Conservation (phyloP, 2,888 invertebrate genomes). For the Sceliomorpha sp. region DNA sequence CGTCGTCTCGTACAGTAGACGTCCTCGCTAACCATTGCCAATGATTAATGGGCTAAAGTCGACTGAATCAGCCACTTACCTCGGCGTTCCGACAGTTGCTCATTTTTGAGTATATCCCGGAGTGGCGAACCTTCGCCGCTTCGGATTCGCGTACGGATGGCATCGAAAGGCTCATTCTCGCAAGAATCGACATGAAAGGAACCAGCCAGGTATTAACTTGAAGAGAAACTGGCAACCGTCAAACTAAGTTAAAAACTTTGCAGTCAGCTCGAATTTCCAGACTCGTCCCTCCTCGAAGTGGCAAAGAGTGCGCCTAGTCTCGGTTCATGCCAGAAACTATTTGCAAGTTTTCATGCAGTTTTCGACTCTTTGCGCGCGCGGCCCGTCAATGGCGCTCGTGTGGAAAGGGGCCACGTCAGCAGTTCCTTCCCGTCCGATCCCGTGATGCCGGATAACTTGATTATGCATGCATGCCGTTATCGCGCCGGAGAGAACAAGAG, state of each 20-base stretch:
- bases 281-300: slow-evolving; percentile 64
- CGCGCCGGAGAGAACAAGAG: slow-evolving; percentile 18
- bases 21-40: slow-evolving; percentile 22
- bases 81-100: slow-evolving; percentile 53
- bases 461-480: slow-evolving; percentile 46
- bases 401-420: slow-evolving; percentile 55
- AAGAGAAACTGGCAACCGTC: slow-evolving; percentile 67
- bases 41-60: slow-evolving; percentile 41
- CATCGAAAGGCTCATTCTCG: slow-evolving; percentile 59
- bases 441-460: slow-evolving; percentile 44
- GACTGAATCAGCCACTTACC: slow-evolving; percentile 49
- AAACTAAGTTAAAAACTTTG: slow-evolving; percentile 78
- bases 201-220: slow-evolving; percentile 48
- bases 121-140: slow-evolving; percentile 12
- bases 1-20: slow-evolving; percentile 23
- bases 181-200: slow-evolving; percentile 71
- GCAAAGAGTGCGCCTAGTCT: slow-evolving; percentile 51
- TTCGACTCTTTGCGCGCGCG: slow-evolving; percentile 63
- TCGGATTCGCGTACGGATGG: slow-evolving; percentile 32
- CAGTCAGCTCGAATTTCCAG: slow-evolving; percentile 75
- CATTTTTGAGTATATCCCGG: slow-evolving; percentile 61
- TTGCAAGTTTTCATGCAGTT: slow-evolving; percentile 73
- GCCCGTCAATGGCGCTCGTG: slow-evolving; percentile 57
- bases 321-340: slow-evolving; percentile 63
- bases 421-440: slow-evolving; percentile 37